phyloP scores from a whole-genome alignment of 2,113 vertebrate species.

The Ploceus nigricollis region DNA sequence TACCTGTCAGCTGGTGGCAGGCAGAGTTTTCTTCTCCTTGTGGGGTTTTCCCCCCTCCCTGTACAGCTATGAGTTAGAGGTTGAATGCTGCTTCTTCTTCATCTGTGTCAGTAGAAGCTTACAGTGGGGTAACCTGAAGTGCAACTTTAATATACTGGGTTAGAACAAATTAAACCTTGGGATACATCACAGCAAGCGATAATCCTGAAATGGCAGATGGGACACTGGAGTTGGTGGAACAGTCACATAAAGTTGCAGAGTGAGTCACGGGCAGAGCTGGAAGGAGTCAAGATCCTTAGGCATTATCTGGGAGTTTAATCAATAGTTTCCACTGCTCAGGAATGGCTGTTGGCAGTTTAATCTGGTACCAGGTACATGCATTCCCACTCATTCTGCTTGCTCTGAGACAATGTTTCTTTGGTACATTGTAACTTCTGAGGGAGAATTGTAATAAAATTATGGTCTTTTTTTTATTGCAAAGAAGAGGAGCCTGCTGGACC shows the following conservation, averaged over 20 bases:
- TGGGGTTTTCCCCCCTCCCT: not conserved
- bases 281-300: not conserved
- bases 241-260: not conserved
- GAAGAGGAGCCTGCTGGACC: not conserved
- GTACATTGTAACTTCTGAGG: not conserved
- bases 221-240: not conserved
- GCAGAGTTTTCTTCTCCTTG: not conserved
- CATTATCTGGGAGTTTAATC: not conserved
- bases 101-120: not conserved
- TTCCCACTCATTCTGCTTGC: not conserved
- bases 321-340: not conserved
- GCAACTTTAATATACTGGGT: not conserved
- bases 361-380: not conserved
- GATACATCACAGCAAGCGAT: not conserved
- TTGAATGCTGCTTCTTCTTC: not conserved
- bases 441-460: not conserved
- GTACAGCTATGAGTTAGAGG: not conserved
- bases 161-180: not conserved
- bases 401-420: not conserved
- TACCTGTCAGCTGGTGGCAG: conserved; percentile 25
- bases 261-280: not conserved
- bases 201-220: not conserved
- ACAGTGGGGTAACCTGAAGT: not conserved
- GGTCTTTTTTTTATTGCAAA: not conserved
- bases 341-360: not conserved